A percentile compares a stretch with the other conserved stretches of the same genome.
Evolutionary conservation across 1,140 invertebrate species (phyloP).

Genomic region (Lasioglossum baleicum): DNA sequence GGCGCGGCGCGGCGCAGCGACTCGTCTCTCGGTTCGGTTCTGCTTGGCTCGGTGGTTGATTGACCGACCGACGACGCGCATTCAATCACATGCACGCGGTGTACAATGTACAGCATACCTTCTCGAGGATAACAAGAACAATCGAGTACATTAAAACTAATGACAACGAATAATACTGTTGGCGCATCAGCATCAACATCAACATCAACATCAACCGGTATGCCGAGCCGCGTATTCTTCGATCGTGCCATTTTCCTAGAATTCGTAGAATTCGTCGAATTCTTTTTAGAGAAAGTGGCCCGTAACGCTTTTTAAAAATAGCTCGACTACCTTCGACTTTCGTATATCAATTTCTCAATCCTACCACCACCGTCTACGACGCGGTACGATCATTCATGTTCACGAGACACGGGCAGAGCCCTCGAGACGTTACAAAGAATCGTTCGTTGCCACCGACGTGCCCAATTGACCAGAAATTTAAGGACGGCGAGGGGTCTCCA

Average conservation of each 20-base stretch:
- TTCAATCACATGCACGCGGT: not conserved
- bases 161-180: slow-evolving; percentile 29
- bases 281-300: not conserved
- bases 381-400: no score
- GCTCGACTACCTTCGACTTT: no score
- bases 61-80: slow-evolving; percentile 50
- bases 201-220: no score
- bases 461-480: no score
- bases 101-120: slow-evolving; percentile 17
- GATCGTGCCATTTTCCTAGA: not conserved
- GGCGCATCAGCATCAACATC: not conserved
- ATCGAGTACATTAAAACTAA: slow-evolving; percentile 29
- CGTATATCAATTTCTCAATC: no score
- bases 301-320: not conserved
- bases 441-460: no score
- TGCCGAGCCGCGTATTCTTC: not conserved
- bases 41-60: slow-evolving; percentile 43
- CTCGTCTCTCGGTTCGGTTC: not conserved
- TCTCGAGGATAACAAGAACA: slow-evolving; percentile 38
- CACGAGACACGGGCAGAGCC: no score
- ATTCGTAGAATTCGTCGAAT: not conserved
- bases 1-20: slow-evolving; percentile 8
- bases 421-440: no score
- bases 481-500: no score
- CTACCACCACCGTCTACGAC: no score